phyloP scores from a whole-genome alignment of 2,888 invertebrate species.

The Xanthia icteritia region DNA sequence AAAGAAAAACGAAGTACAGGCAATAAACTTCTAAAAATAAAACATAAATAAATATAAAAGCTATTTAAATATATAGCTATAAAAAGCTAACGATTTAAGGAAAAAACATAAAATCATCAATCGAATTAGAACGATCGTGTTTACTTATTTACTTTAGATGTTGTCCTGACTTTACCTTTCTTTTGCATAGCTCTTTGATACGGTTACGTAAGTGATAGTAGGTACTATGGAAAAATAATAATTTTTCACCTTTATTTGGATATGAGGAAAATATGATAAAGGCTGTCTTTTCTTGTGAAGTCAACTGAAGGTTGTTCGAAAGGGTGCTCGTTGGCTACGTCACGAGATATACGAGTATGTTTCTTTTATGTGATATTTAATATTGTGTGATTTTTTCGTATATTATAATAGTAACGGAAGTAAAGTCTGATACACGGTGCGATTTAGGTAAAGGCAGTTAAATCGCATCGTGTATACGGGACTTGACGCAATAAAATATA shows the following conservation, averaged over 20 bases:
- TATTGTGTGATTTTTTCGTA: not conserved
- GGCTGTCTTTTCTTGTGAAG: slow-evolving; percentile 41
- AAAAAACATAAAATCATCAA: too few species aligned
- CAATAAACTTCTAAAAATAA: too few species aligned
- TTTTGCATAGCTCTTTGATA: not conserved
- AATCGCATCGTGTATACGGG: not conserved
- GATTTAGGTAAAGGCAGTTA: not conserved
- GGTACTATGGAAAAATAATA: slow-evolving; percentile 7
- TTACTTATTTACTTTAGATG: too few species aligned
- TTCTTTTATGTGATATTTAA: not conserved
- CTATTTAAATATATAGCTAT: too few species aligned
- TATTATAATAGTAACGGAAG: not conserved
- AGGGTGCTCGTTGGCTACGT: slow-evolving; percentile 12
- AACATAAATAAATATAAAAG: too few species aligned
- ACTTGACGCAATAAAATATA: too few species aligned
- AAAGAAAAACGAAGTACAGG: not conserved
- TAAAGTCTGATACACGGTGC: too few species aligned
- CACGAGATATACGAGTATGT: not conserved
- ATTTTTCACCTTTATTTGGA: slow-evolving; percentile 31
- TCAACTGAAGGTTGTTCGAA: slow-evolving; percentile 29
- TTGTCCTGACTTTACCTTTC: not conserved
- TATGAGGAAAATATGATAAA: slow-evolving; percentile 29
- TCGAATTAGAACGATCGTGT: too few species aligned
- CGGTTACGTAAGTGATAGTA: not conserved
- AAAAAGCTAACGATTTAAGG: too few species aligned